Percentiles rank a stretch among this genome's conserved stretches.
These are phyloP conservation scores for Lytechinus pictus DNA, from an alignment of 35 echinoderm and acorn worm species.

Conservation along the genomic window DNA sequence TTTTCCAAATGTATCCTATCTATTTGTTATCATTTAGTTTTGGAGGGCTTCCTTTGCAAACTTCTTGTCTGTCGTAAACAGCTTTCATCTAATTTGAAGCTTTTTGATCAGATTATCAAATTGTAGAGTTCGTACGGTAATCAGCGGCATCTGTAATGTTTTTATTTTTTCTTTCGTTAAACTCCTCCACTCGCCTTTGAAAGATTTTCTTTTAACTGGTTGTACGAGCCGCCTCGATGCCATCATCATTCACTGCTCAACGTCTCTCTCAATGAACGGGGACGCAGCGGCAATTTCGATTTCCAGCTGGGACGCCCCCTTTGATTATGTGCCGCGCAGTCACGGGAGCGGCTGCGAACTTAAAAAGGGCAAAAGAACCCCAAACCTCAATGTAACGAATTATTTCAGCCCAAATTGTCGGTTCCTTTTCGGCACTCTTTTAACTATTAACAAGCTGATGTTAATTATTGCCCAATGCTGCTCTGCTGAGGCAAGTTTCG, in stretches of 20 bases:
- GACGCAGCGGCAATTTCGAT: conserved; percentile 8
- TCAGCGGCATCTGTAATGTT: conserved; percentile 16
- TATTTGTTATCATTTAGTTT: neutral
- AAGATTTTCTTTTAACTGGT: neutral
- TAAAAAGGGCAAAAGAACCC: neutral
- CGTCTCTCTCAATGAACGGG: neutral
- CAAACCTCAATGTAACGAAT: conserved; percentile 2
- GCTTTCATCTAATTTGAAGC: conserved; percentile 18
- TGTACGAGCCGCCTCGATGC: neutral
- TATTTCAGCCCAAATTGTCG: neutral
- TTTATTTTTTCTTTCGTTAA: neutral
- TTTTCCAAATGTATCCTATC: neutral
- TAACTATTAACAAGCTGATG: conserved; percentile 17
- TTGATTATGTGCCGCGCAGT: conserved; percentile 15
- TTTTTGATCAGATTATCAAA: conserved; percentile 20
- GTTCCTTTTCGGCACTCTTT: conserved; percentile 27
- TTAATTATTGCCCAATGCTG: conserved; percentile 27
- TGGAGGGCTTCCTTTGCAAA: neutral
- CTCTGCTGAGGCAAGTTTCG: conserved; percentile 17
- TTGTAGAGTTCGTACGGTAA: neutral
- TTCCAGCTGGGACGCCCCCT: conserved; percentile 38
- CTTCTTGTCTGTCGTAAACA: neutral
- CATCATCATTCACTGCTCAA: neutral
- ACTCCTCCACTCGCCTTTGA: neutral
- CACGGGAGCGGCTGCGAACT: neutral